Evolutionary conservation across 2,113 vertebrate genomes (phyloP).

Genomic region (Perognathus longimembris): DNA sequence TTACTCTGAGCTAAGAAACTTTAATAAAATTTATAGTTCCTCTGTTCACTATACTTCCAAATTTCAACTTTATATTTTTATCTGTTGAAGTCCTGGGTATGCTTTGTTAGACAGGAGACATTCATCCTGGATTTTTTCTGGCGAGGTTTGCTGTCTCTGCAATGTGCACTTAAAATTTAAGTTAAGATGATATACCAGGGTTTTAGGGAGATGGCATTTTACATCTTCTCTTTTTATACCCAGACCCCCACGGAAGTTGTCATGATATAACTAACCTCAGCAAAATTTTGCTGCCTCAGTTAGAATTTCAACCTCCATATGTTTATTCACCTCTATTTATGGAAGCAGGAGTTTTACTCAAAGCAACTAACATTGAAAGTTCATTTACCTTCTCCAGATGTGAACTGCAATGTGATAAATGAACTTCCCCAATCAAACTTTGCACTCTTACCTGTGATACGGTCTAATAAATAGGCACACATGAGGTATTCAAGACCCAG

Average conservation of each 20-base stretch:
- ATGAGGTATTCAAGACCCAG: background rate
- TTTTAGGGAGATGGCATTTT: background rate
- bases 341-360: background rate
- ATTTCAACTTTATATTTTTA: background rate
- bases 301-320: constrained; percentile 3
- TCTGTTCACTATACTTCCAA: background rate
- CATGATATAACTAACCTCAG: background rate
- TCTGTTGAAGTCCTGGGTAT: background rate
- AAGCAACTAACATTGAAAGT: background rate
- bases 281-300: constrained; percentile 17
- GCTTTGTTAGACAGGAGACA: background rate
- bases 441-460: background rate
- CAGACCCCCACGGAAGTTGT: background rate
- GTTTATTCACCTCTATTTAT: background rate
- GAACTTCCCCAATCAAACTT: background rate
- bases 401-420: background rate
- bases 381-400: background rate
- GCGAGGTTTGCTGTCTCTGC: background rate
- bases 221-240: background rate
- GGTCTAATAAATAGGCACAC: background rate
- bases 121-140: background rate
- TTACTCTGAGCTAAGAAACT: constrained; percentile 12
- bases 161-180: background rate
- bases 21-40: constrained; percentile 31
- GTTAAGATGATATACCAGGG: background rate